Evolutionary conservation across 2,888 invertebrate species (phyloP).

Genomic region (Hoplodrina ambigua): DNA sequence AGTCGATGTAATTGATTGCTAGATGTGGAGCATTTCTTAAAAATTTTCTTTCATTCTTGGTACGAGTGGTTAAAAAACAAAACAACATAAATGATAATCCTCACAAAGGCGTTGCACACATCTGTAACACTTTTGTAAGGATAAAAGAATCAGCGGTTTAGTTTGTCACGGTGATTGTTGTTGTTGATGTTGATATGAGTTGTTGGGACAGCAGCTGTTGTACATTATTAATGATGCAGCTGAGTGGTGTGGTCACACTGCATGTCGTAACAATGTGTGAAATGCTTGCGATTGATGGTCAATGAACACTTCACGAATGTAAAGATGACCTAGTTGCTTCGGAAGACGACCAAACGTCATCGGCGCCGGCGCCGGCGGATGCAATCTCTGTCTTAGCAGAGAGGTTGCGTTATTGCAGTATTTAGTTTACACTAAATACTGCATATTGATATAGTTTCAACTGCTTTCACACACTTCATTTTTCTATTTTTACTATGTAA

Average conservation of each 20-base stretch:
- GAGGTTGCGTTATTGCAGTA: too few species aligned
- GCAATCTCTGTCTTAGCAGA: not conserved
- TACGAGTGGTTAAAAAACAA: too few species aligned
- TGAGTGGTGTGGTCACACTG: not conserved
- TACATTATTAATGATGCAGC: constrained; percentile 4
- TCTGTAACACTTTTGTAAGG: constrained; percentile 1
- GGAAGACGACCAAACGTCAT: not conserved
- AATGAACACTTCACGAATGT: not conserved
- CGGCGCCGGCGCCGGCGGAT: not conserved
- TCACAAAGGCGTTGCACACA: too few species aligned
- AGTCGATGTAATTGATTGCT: too few species aligned
- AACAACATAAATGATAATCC: too few species aligned
- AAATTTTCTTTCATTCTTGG: not conserved
- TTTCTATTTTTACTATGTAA: too few species aligned
- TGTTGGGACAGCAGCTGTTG: not conserved
- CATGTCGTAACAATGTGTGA: not conserved
- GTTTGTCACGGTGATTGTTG: not conserved
- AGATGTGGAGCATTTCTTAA: not conserved
- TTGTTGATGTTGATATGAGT: not conserved
- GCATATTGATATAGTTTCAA: too few species aligned
- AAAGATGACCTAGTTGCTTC: not conserved
- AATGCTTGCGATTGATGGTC: constrained; percentile 3
- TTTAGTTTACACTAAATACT: too few species aligned
- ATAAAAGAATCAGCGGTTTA: not conserved
- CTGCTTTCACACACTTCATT: too few species aligned